A percentile compares a stretch with the other conserved stretches of the same genome.
These are phyloP conservation scores for Cosmopolites sordidus DNA, from an alignment of 2,888 invertebrate species.

Conservation along the genomic window DNA sequence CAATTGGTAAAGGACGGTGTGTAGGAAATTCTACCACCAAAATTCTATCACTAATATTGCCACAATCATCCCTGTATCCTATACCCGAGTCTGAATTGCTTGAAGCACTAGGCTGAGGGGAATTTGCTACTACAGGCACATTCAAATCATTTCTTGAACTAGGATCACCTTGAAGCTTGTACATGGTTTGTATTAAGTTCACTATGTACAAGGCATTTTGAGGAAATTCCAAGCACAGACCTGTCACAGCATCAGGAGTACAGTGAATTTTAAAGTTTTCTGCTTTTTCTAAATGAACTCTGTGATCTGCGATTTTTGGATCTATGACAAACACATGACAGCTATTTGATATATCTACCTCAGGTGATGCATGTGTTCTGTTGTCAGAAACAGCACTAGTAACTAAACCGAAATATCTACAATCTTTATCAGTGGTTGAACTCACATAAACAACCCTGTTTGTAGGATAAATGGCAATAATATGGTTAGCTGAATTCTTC, in stretches of 20 bases:
- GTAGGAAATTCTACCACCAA: constrained; percentile 70
- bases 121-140: constrained; percentile 62
- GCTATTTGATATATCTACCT: constrained; percentile 71
- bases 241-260: constrained; percentile 71
- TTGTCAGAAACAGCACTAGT: constrained; percentile 67
- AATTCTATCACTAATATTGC: constrained; percentile 77
- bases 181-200: constrained; percentile 69
- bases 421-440: constrained; percentile 84
- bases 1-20: constrained; percentile 38
- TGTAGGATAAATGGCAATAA: constrained; percentile 82
- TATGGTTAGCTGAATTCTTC: constrained; percentile 71
- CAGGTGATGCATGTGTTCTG: constrained; percentile 37
- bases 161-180: constrained; percentile 53
- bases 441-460: constrained; percentile 85
- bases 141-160: constrained; percentile 42
- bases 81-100: constrained; percentile 95
- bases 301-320: constrained; percentile 78
- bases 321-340: constrained; percentile 95
- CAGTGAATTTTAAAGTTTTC: constrained; percentile 82
- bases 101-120: constrained; percentile 84
- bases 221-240: constrained; percentile 85
- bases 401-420: constrained; percentile 88
- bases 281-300: constrained; percentile 73
- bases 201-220: constrained; percentile 76
- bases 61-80: constrained; percentile 85